Percentiles rank a stretch among this genome's conserved stretches.
phyloP scores from a whole-genome alignment of 1,140 invertebrate genomes.

The Camponotus vicinus region DNA sequence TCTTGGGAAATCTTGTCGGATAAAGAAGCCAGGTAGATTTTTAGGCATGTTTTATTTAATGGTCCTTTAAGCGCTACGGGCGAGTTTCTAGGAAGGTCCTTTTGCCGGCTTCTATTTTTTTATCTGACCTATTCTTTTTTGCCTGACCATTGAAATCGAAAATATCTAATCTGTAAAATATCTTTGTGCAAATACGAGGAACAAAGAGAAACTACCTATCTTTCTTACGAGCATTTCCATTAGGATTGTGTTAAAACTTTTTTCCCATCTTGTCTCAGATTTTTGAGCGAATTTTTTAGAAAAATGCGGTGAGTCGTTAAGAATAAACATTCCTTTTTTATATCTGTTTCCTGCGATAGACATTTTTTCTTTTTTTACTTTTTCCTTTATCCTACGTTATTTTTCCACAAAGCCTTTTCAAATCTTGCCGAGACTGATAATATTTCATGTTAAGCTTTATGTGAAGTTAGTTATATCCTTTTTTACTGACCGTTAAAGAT shows the following conservation, averaged over 20 bases:
- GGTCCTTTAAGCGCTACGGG: conserved; percentile 29
- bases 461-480: background rate
- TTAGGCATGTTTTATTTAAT: conserved; percentile 28
- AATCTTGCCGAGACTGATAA: too few relatives aligned
- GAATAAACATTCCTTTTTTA: too few relatives aligned
- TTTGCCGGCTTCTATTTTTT: conserved; percentile 59
- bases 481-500: background rate
- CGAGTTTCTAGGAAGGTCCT: conserved; percentile 77
- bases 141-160: background rate
- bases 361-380: background rate
- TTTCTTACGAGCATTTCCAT: background rate
- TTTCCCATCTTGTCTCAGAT: background rate
- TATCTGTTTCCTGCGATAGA: too few relatives aligned
- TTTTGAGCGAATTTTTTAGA: background rate
- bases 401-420: background rate
- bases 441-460: background rate
- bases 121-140: conserved; percentile 51
- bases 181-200: background rate
- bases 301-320: too few relatives aligned
- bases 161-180: background rate
- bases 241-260: background rate
- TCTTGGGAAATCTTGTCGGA: conserved; percentile 59
- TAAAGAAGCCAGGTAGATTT: conserved; percentile 75
- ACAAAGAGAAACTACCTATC: background rate
- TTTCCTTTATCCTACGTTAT: background rate